Conservation (phyloP, 2,113 vertebrate species). For the Colossoma macropomum region DNA sequence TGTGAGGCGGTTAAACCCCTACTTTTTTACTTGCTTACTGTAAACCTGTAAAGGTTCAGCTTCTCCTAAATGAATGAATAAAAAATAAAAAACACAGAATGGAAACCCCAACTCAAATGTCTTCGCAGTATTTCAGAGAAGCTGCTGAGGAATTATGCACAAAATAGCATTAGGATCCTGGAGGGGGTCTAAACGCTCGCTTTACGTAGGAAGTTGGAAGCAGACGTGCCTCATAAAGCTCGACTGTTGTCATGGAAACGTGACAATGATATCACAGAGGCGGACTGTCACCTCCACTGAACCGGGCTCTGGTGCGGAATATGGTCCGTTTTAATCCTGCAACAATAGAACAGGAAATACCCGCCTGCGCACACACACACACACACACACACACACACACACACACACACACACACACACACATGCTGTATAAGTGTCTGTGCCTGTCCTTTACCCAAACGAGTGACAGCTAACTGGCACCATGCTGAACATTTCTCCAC, state of each 20-base stretch:
- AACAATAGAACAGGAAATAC: neutral
- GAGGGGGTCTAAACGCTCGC: neutral
- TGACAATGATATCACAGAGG: constrained; percentile 19
- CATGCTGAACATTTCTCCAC: neutral
- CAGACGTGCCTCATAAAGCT: constrained; percentile 1
- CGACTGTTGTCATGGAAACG: constrained; percentile 50
- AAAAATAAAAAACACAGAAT: neutral
- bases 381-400: neutral
- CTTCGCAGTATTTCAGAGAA: neutral
- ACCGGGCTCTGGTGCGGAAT: neutral
- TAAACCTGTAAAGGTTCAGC: neutral
- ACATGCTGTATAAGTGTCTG: too few species aligned
- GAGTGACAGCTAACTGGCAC: neutral
- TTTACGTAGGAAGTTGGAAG: neutral
- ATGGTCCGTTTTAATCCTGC: neutral
- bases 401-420: neutral
- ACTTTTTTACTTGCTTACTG: neutral
- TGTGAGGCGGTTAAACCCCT: too few species aligned
- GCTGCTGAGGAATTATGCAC: neutral
- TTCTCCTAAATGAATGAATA: neutral
- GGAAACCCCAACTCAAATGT: neutral
- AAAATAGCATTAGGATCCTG: neutral
- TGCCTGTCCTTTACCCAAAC: neutral
- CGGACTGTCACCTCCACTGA: constrained; percentile 5
- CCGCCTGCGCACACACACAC: neutral